Evolutionary conservation across 2,797 vertebrate species (phyloP), one percentile per base, ranked within the genome.

Genomic region (Sparidentex hasta): DNA sequence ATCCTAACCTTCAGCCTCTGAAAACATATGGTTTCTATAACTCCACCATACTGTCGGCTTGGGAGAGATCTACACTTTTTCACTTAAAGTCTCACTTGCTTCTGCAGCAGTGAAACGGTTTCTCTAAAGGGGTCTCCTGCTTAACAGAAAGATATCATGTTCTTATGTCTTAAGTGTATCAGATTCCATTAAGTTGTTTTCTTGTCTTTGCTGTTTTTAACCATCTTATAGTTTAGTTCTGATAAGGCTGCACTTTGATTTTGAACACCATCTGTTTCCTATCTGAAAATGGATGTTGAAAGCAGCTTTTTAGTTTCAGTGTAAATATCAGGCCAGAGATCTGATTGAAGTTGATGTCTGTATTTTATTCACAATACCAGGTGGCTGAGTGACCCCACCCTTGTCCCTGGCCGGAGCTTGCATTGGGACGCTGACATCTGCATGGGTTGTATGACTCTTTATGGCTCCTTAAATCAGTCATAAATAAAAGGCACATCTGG

Each of bases 231-330:
- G 47, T 64, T 87, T 33, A 38, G 47, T 64, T 87, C 71, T 82
- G 47, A 79, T 84, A 6, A 33, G 57, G 50, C 55, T 65, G 29
- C 6, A 63, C 18, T 41, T 68, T 41, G 18, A 68, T 52, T 74
- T 78, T 69, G 48, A 55, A 65, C 55, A 66, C 16, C 87, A 80
- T 91, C 76, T 93, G 89, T 82, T 91, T 92, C 77, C 76, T 88
- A 82, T 92, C 71, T 74, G 74, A n/a, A 83, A 76, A 79, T 55
- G 13, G 48, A 81, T 47, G 54, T 41, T 80, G 70, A 84, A 48
- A 55, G 29, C 61, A 58, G 38, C 18, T 44, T 73, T 69, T 70
- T 17, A 23, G n/a, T 71, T 84, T 70, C 21, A 85, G 82, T 73
- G 23, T 67, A 78, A 82, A 84, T 63, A 79, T 63, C 29, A 70